These are phyloP conservation scores for Papilio protenor DNA, from an alignment of 2,888 invertebrate species.

Conservation along the genomic window DNA sequence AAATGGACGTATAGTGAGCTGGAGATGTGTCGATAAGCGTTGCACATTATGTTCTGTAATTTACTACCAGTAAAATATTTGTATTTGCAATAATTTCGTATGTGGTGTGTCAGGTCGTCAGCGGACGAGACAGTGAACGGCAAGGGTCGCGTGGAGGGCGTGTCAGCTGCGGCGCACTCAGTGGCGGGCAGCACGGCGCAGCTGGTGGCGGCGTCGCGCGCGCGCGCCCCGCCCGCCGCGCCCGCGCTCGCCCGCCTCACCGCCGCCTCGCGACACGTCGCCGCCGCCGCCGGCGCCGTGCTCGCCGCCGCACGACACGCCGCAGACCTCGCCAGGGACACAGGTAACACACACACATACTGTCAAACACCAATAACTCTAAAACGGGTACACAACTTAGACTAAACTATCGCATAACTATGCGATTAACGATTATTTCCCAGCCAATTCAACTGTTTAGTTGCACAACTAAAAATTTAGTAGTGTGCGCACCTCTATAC, in stretches of 20 bases:
- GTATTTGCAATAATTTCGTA: background rate
- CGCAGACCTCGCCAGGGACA: constrained; percentile 92
- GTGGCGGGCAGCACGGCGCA: constrained; percentile 98
- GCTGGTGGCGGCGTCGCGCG: constrained; percentile 97
- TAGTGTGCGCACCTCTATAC: too few species aligned
- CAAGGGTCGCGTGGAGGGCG: constrained; percentile 94
- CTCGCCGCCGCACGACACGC: constrained; percentile 97
- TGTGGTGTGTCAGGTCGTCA: constrained; percentile 84
- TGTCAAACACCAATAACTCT: too few species aligned
- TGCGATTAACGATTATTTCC: too few species aligned
- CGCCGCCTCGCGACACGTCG: constrained; percentile 94
- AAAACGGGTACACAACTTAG: too few species aligned
- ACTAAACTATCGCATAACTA: too few species aligned
- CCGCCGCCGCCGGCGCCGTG: constrained; percentile 95
- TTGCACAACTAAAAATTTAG: too few species aligned
- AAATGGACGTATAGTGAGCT: too few species aligned
- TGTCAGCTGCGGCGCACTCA: constrained; percentile 98
- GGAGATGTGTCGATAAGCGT: too few species aligned
- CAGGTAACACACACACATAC: constrained; percentile 84
- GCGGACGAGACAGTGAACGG: constrained; percentile 96
- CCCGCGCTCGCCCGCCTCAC: constrained; percentile 91
- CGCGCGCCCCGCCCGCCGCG: constrained; percentile 95
- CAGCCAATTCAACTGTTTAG: too few species aligned
- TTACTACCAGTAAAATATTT: too few species aligned
- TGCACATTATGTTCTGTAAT: too few species aligned